Conservation (phyloP, 2,797 vertebrate species). For the Pseudochromis fuscus region DNA sequence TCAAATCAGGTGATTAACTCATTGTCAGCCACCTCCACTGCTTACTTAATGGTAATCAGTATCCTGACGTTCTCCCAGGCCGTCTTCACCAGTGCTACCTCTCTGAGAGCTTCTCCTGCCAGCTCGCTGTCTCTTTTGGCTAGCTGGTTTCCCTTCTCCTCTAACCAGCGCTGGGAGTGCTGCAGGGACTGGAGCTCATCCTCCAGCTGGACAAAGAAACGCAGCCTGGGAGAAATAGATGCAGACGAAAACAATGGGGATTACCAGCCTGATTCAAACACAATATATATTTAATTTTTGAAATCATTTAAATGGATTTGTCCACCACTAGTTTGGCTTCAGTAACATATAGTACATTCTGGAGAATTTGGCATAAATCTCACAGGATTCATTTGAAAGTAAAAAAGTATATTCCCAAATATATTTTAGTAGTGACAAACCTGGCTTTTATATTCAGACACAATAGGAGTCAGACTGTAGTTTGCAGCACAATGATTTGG, state of each 20-base stretch:
- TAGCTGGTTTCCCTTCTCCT: constrained; percentile 93
- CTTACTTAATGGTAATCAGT: constrained; percentile 90
- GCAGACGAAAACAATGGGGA: constrained; percentile 65
- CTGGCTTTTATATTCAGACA: background rate
- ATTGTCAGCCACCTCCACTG: background rate
- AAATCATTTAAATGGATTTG: constrained; percentile 39
- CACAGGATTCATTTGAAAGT: constrained; percentile 5
- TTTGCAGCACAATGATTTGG: background rate
- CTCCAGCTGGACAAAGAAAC: constrained; percentile 92
- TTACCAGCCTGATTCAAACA: constrained; percentile 53
- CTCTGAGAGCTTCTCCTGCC: constrained; percentile 87
- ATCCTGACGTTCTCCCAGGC: constrained; percentile 90
- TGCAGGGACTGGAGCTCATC: constrained; percentile 93
- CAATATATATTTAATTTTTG: constrained; percentile 42
- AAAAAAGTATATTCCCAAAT: background rate
- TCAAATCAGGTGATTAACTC: constrained; percentile 10
- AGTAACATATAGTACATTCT: constrained; percentile 12
- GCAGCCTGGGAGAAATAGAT: constrained; percentile 84
- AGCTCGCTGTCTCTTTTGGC: constrained; percentile 89
- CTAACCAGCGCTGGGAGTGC: constrained; percentile 92
- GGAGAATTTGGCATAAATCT: constrained; percentile 10
- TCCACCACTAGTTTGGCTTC: constrained; percentile 30
- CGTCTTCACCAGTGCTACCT: constrained; percentile 86
- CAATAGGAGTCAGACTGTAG: background rate
- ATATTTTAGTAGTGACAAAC: background rate